phyloP scores from a whole-genome alignment of 2,113 vertebrate species.

The Sula dactylatra region DNA sequence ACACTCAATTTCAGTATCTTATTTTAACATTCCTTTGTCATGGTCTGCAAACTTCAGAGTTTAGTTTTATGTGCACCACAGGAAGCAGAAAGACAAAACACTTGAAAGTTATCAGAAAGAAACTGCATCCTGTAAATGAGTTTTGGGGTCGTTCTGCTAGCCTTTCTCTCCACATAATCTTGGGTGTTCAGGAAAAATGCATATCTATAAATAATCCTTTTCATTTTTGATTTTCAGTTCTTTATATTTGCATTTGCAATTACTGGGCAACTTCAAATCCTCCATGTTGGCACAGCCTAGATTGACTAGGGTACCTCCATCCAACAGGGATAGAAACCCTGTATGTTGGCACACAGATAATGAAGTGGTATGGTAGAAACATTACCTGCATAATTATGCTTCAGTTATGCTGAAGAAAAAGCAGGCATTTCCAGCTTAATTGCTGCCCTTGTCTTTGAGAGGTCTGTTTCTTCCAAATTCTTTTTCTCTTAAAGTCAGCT shows the following conservation, averaged over 20 bases:
- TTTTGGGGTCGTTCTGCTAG: neutral
- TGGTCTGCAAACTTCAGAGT: neutral
- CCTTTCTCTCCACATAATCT: neutral
- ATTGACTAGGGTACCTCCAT: neutral
- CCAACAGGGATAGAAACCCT: neutral
- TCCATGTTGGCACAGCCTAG: neutral
- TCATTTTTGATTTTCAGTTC: neutral
- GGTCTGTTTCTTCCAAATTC: neutral
- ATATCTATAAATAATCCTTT: neutral
- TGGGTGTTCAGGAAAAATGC: neutral
- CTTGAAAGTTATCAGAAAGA: neutral
- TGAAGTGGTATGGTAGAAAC: neutral
- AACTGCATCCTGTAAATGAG: neutral
- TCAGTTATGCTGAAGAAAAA: neutral
- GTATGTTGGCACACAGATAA: neutral
- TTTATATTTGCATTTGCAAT: neutral
- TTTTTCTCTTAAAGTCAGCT: neutral
- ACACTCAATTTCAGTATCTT: neutral
- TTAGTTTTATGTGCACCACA: neutral
- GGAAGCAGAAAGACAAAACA: neutral
- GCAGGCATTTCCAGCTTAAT: neutral
- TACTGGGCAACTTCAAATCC: neutral
- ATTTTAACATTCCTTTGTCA: neutral
- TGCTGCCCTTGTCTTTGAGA: slow-evolving; percentile 1
- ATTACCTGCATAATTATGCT: slow-evolving; percentile 4